phyloP scores from a whole-genome alignment of 1,140 invertebrate genomes.

The Macrocentrus cingulum region DNA sequence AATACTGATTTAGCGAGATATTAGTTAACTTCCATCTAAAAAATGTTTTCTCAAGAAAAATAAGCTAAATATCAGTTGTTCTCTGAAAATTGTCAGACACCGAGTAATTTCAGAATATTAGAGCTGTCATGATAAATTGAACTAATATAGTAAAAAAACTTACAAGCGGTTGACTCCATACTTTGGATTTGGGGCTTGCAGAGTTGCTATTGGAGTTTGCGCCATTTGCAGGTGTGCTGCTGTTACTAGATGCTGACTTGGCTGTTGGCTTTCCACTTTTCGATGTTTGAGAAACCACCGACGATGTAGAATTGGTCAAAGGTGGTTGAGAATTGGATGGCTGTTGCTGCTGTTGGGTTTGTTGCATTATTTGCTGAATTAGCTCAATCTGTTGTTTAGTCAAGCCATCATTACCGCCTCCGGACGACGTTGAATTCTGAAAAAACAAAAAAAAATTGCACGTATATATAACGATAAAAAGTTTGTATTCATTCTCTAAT shows the following conservation, averaged over 20 bases:
- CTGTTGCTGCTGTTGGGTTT: slow-evolving; percentile 62
- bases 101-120: neutral
- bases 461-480: no score
- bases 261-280: slow-evolving; percentile 47
- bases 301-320: slow-evolving; percentile 36
- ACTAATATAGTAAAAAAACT: no score
- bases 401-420: slow-evolving; percentile 66
- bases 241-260: slow-evolving; percentile 43
- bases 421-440: slow-evolving; percentile 54
- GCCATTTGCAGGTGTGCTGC: slow-evolving; percentile 39
- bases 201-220: slow-evolving; percentile 35
- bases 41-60: no score
- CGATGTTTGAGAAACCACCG: slow-evolving; percentile 40
- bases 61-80: no score
- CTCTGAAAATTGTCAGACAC: neutral
- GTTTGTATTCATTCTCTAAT: no score
- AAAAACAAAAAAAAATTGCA: slow-evolving; percentile 28
- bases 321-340: slow-evolving; percentile 36
- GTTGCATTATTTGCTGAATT: slow-evolving; percentile 78
- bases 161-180: slow-evolving; percentile 54
- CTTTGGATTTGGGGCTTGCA: slow-evolving; percentile 53
- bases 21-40: no score
- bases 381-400: slow-evolving; percentile 74
- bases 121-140: neutral
- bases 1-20: no score